Percentiles rank a stretch among this genome's conserved stretches.
Conservation (phyloP, 2,113 vertebrate genomes). For the Gymnobelideus leadbeateri region DNA sequence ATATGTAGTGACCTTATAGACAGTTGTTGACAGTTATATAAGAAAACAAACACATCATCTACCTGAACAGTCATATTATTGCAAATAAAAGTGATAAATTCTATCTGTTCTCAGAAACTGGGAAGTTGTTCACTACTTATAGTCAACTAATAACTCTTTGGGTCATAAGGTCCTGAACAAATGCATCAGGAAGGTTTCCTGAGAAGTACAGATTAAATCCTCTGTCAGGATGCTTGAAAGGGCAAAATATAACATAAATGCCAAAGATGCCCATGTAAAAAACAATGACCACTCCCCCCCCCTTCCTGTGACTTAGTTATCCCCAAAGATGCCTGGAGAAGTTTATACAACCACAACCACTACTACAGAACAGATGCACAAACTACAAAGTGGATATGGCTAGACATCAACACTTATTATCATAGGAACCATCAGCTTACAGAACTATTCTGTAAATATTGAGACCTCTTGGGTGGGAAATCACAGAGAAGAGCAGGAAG, state of each 20-base stretch:
- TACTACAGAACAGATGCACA: neutral
- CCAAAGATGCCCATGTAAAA: neutral
- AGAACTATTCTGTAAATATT: neutral
- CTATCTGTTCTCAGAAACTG: constrained; percentile 3
- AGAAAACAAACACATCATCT: neutral
- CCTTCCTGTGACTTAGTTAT: neutral
- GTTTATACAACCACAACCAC: neutral
- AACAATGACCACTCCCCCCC: neutral
- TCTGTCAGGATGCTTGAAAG: neutral
- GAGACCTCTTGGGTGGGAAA: neutral
- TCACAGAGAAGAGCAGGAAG: neutral
- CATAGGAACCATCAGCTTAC: neutral
- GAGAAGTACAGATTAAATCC: neutral
- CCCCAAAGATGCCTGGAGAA: neutral
- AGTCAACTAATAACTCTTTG: neutral
- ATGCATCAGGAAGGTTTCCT: neutral
- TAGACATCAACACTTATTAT: too few species aligned
- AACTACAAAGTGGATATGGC: too few species aligned
- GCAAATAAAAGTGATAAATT: constrained; percentile 21
- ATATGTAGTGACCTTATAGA: neutral
- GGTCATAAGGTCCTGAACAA: neutral
- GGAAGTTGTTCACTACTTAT: neutral
- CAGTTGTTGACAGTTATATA: neutral
- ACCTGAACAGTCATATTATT: neutral
- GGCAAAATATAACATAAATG: neutral